Percentiles rank a stretch among this genome's conserved stretches.
Evolutionary conservation across 2,888 invertebrate species (phyloP).

Genomic region (Terebella lapidaria): DNA sequence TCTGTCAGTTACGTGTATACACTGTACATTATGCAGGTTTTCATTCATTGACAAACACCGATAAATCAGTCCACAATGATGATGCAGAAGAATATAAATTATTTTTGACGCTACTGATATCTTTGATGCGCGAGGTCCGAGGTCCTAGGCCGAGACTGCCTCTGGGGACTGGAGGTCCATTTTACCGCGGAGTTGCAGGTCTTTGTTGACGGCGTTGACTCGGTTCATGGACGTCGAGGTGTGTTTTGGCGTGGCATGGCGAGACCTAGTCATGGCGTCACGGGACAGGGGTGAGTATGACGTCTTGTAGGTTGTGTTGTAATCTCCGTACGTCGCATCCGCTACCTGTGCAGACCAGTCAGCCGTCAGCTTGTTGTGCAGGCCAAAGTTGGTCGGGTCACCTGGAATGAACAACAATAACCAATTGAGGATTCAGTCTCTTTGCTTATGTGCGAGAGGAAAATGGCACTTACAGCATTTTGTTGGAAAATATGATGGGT

Average conservation of each 20-base stretch:
- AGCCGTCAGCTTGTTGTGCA: conserved; percentile 27
- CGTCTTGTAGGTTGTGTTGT: conserved; percentile 23
- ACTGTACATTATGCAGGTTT: too few species aligned
- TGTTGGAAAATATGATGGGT: neutral
- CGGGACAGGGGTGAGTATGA: conserved; percentile 11
- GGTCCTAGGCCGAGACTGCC: neutral
- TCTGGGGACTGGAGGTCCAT: conserved; percentile 34
- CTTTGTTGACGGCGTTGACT: conserved; percentile 39
- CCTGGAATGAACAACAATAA: conserved; percentile 36
- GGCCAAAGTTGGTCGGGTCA: conserved; percentile 43
- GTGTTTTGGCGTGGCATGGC: conserved; percentile 33
- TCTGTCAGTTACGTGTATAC: too few species aligned
- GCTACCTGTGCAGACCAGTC: conserved; percentile 32
- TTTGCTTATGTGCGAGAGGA: too few species aligned
- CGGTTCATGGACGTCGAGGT: conserved; percentile 39
- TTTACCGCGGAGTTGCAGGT: conserved; percentile 36
- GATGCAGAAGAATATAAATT: too few species aligned
- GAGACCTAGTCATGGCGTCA: conserved; percentile 21
- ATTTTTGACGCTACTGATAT: too few species aligned
- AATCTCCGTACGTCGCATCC: conserved; percentile 34
- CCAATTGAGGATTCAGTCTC: too few species aligned
- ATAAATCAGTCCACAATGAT: too few species aligned
- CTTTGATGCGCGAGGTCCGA: too few species aligned
- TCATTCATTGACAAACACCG: too few species aligned
- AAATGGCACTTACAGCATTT: neutral